Evolutionary conservation across 2,113 vertebrate species (phyloP).

Genomic region (Alexandromys fortis): DNA sequence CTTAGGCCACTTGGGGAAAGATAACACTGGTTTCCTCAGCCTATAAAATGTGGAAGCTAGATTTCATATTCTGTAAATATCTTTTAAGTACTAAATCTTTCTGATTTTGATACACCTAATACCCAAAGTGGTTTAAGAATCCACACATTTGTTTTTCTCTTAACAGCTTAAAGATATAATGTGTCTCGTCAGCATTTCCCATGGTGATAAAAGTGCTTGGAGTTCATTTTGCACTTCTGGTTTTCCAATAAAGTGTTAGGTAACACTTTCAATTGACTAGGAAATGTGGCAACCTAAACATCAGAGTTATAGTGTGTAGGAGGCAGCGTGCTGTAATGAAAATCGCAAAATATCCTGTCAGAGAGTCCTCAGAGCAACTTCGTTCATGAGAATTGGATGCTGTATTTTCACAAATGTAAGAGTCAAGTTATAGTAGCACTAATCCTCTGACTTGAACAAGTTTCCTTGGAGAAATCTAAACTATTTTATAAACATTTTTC

Average conservation of each 20-base stretch:
- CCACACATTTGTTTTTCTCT: conserved; percentile 69
- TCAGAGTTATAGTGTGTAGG: not conserved
- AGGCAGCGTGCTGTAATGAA: not conserved
- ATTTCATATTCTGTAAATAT: conserved; percentile 19
- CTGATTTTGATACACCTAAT: conserved; percentile 56
- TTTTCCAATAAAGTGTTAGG: conserved; percentile 70
- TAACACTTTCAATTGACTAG: conserved; percentile 76
- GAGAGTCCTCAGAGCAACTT: not conserved
- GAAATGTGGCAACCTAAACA: conserved; percentile 76
- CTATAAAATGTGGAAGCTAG: conserved; percentile 13
- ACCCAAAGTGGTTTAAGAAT: conserved; percentile 63
- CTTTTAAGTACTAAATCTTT: conserved; percentile 45
- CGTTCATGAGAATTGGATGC: not conserved
- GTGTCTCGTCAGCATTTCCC: conserved; percentile 78
- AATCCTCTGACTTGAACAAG: not conserved
- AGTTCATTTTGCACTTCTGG: conserved; percentile 80
- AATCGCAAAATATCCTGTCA: not conserved
- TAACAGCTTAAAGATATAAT: conserved; percentile 73
- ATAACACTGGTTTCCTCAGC: conserved; percentile 17
- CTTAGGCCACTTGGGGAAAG: not conserved
- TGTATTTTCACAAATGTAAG: not conserved
- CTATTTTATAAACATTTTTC: not conserved
- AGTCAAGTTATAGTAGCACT: not conserved
- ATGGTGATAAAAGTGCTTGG: conserved; percentile 45
- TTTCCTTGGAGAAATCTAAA: not conserved